Conservation (phyloP, 2,113 vertebrate species). For the Sinocyclocheilus grahami region DNA sequence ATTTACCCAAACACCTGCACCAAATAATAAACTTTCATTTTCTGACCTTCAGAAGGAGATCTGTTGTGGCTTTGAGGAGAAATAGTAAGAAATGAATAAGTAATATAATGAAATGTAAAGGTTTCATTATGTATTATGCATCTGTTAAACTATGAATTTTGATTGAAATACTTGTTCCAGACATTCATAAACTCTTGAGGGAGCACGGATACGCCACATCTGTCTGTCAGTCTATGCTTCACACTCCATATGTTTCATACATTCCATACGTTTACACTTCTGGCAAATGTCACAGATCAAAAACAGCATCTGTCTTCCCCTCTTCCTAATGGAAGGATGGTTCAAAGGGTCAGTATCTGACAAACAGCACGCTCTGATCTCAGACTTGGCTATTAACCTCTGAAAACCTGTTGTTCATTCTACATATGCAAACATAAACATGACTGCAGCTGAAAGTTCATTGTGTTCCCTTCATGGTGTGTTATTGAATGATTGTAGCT, state of each 20-base stretch:
- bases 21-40: not conserved
- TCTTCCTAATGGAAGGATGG: slow-evolving; percentile 21
- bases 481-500: not conserved
- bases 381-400: slow-evolving; percentile 11
- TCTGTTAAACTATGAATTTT: not conserved
- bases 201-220: not conserved
- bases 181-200: not conserved
- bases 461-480: not conserved
- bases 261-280: slow-evolving; percentile 25
- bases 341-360: slow-evolving; percentile 30
- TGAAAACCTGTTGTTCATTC: slow-evolving; percentile 35
- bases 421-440: slow-evolving; percentile 36
- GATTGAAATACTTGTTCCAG: not conserved
- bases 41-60: slow-evolving; percentile 7
- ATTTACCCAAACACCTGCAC: not conserved
- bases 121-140: not conserved
- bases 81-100: not conserved
- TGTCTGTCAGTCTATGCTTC: slow-evolving; percentile 15
- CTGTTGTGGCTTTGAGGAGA: not conserved
- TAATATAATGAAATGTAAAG: not conserved
- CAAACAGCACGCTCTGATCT: slow-evolving; percentile 27
- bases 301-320: slow-evolving; percentile 16
- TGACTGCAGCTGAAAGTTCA: not conserved
- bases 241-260: slow-evolving; percentile 38
- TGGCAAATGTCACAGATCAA: slow-evolving; percentile 39